Percentiles rank a stretch among this genome's conserved stretches.
Conservation (phyloP, 2,113 vertebrate species). For the Pseudopipra pipra region DNA sequence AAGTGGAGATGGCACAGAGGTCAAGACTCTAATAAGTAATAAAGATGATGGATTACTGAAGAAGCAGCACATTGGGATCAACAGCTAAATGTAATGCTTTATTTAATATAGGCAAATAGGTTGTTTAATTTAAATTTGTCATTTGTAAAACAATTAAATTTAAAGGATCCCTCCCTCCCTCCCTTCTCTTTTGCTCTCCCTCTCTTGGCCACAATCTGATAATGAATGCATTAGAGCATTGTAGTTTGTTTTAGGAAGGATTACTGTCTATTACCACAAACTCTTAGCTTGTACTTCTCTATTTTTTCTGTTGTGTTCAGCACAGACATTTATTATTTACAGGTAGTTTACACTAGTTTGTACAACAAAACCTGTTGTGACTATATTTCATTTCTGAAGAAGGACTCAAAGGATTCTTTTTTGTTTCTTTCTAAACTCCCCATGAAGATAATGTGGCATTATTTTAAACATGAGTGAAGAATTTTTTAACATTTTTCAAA, state of each 20-base stretch:
- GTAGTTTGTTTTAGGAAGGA: neutral
- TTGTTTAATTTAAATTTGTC: neutral
- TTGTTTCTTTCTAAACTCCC: neutral
- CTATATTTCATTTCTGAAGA: neutral
- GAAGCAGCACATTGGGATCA: neutral
- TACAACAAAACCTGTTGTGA: neutral
- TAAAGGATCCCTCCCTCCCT: neutral
- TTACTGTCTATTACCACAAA: neutral
- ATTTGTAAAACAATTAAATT: neutral
- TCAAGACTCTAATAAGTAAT: rapidly evolving
- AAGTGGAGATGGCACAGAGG: neutral
- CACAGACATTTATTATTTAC: neutral
- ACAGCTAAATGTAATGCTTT: neutral
- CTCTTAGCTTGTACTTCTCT: neutral
- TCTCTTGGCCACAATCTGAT: neutral
- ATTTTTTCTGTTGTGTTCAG: neutral
- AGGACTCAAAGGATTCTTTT: neutral
- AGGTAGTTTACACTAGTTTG: neutral
- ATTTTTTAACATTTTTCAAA: neutral
- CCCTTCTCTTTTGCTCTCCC: neutral
- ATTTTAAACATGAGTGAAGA: neutral
- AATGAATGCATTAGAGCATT: neutral
- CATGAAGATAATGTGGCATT: neutral
- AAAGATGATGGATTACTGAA: neutral
- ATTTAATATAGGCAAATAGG: neutral